Percentiles rank a stretch among this genome's conserved stretches.
phyloP scores from a whole-genome alignment of 2,113 vertebrate species.

The Oplegnathus fasciatus region DNA sequence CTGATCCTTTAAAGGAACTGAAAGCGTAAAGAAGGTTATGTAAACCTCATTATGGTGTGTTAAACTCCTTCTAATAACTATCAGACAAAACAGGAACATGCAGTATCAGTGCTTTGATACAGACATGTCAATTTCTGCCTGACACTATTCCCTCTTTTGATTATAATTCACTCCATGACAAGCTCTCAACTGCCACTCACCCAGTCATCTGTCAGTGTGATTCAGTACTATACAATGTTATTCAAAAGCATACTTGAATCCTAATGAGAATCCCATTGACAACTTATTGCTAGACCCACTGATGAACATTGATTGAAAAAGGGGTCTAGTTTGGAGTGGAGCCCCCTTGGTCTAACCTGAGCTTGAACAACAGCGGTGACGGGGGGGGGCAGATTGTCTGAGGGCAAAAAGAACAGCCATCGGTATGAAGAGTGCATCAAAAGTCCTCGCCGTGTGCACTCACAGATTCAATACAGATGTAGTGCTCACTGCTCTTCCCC shows the following conservation, averaged over 20 bases:
- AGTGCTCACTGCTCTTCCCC: neutral
- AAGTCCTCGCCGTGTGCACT: conserved; percentile 5
- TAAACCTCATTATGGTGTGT: neutral
- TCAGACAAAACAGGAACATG: conserved; percentile 36
- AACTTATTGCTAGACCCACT: conserved; percentile 64
- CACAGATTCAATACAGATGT: conserved; percentile 5
- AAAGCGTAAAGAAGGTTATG: neutral
- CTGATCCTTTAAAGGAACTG: neutral
- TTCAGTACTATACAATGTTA: conserved; percentile 69
- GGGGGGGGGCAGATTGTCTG: neutral
- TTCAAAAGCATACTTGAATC: conserved; percentile 78
- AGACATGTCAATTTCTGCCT: conserved; percentile 61
- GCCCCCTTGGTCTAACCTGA: conserved; percentile 50
- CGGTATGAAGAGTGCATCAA: conserved; percentile 27
- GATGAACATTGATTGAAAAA: conserved; percentile 77
- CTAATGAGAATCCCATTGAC: conserved; percentile 82
- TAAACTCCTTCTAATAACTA: conserved; percentile 34
- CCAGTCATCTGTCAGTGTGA: conserved; percentile 74
- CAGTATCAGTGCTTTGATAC: conserved; percentile 44
- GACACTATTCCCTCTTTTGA: conserved; percentile 62
- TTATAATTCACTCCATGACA: conserved; percentile 73
- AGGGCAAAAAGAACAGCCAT: conserved; percentile 26
- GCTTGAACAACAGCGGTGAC: neutral
- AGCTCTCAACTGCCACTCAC: conserved; percentile 75
- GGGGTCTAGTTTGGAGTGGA: conserved; percentile 63